Evolutionary conservation across 1,140 invertebrate species (phyloP).

Genomic region (Stegodyphus dumicola): DNA sequence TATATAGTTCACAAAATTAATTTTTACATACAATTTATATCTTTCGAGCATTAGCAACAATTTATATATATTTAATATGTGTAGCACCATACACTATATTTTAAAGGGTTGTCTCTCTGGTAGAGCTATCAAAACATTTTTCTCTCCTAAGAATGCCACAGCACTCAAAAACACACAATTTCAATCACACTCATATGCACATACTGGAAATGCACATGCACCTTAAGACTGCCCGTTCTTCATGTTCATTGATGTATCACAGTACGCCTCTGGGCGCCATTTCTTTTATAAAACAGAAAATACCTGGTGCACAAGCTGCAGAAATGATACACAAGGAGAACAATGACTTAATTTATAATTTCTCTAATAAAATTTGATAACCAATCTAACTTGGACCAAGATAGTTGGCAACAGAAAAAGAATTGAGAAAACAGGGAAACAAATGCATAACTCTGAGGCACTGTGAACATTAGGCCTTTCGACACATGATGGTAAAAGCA

Average conservation of each 20-base stretch:
- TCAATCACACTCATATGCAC: conserved; percentile 3
- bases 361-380: conserved; percentile 9
- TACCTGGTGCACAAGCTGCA: conserved; percentile 16
- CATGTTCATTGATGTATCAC: conserved; percentile 46
- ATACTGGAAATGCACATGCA: conserved; percentile 29
- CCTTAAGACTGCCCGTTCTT: conserved; percentile 27
- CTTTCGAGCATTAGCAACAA: conserved; percentile 15
- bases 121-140: conserved; percentile 28
- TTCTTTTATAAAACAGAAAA: conserved; percentile 6
- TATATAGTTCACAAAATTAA: background rate
- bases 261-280: conserved; percentile 50
- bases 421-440: conserved; percentile 19
- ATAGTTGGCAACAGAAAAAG: conserved; percentile 20
- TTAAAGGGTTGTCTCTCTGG: conserved; percentile 22
- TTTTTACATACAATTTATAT: conserved; percentile 21
- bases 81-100: conserved; percentile 40
- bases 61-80: conserved; percentile 28
- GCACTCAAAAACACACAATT: conserved; percentile 20
- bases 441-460: conserved; percentile 58
- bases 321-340: conserved; percentile 6
- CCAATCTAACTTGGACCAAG: conserved; percentile 7
- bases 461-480: conserved; percentile 51
- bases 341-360: background rate
- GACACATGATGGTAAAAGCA: conserved; percentile 34
- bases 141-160: conserved; percentile 25